A percentile compares a stretch with the other conserved stretches of the same genome.
phyloP scores from a whole-genome alignment of 2,888 invertebrate genomes.

The Cancer borealis region DNA sequence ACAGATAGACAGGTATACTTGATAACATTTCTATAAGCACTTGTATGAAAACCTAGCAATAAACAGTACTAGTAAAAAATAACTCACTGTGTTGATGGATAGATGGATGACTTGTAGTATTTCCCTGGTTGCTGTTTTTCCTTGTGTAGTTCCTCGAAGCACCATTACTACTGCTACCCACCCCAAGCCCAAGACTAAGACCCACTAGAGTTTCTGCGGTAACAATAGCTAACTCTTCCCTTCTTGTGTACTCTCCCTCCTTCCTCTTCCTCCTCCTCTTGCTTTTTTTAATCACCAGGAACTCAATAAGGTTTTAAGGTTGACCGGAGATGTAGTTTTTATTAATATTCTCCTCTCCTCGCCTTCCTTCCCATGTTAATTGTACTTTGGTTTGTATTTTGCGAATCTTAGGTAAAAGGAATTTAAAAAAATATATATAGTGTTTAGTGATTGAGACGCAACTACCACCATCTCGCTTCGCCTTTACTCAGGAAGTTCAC shows the following conservation, averaged over 20 bases:
- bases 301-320: not conserved
- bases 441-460: not conserved
- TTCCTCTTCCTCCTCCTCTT: not conserved
- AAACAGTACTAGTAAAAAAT: not conserved
- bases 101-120: not conserved
- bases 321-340: not conserved
- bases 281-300: not conserved
- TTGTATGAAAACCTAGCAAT: not conserved
- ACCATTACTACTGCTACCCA: not conserved
- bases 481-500: not conserved
- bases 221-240: not conserved
- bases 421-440: not conserved
- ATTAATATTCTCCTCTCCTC: not conserved
- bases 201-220: not conserved
- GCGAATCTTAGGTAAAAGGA: not conserved
- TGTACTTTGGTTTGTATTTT: not conserved
- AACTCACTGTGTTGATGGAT: not conserved
- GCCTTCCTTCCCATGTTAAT: not conserved
- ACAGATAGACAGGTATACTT: not conserved
- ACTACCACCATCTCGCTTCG: not conserved
- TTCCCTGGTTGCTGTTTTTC: not conserved
- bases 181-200: not conserved
- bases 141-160: not conserved
- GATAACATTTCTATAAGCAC: not conserved
- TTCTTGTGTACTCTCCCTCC: not conserved